Conservation (phyloP, 1,140 invertebrate genomes). For the Sogatella furcifera region DNA sequence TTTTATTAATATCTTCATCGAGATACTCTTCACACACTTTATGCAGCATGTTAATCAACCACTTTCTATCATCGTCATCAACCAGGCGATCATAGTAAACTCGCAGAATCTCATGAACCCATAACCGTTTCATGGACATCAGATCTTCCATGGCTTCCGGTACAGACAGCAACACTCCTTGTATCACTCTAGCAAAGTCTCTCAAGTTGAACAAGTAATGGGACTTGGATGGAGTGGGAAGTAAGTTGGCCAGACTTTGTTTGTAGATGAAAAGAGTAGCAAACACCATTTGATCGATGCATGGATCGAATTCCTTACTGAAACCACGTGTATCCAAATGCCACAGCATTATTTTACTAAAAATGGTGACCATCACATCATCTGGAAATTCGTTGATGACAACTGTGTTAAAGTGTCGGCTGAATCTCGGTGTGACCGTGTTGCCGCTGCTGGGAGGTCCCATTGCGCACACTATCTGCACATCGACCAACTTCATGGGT, state of each 20-base stretch:
- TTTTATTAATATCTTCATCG: conserved; percentile 40
- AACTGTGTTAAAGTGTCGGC: conserved; percentile 81
- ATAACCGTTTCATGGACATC: conserved; percentile 80
- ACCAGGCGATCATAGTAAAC: conserved; percentile 91
- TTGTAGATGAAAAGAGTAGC: conserved; percentile 85
- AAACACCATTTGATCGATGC: conserved; percentile 76
- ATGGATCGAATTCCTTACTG: conserved; percentile 89
- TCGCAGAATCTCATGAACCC: conserved; percentile 88
- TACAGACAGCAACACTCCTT: conserved; percentile 83
- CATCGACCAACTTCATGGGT: conserved; percentile 76
- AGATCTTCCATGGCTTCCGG: conserved; percentile 84
- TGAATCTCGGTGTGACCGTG: conserved; percentile 73
- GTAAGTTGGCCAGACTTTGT: conserved; percentile 62
- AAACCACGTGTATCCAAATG: conserved; percentile 90
- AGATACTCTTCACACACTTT: conserved; percentile 35
- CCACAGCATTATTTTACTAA: conserved; percentile 86
- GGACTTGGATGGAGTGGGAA: conserved; percentile 84
- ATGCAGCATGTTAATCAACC: conserved; percentile 54
- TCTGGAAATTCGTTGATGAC: conserved; percentile 87
- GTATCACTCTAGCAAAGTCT: conserved; percentile 87
- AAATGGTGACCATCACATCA: conserved; percentile 73
- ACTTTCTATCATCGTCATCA: conserved; percentile 67
- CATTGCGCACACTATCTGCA: conserved; percentile 83
- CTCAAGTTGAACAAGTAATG: conserved; percentile 93
- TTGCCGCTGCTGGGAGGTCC: conserved; percentile 73